phyloP scores from a whole-genome alignment of 53 echinoderm and acorn worm genomes.

The Echinometra lucunter region DNA sequence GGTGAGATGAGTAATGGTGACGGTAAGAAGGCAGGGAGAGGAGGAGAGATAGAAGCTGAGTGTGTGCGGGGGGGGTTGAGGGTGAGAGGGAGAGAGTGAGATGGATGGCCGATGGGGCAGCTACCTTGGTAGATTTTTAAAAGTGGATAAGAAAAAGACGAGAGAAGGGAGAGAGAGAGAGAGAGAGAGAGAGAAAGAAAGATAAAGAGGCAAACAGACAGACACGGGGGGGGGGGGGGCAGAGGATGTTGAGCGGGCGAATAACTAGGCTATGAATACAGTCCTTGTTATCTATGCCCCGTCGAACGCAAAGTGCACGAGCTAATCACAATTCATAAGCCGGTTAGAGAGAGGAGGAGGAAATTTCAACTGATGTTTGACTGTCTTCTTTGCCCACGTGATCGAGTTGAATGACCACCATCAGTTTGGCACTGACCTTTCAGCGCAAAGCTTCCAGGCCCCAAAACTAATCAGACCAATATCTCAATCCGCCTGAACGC shows the following conservation, averaged over 20 bases:
- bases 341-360: conserved; percentile 40
- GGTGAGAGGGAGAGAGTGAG: not conserved
- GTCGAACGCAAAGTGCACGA: conserved; percentile 66
- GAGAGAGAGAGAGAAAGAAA: not conserved
- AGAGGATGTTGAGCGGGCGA: conserved; percentile 5
- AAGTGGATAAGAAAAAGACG: not conserved
- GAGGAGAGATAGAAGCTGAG: not conserved
- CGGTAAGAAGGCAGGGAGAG: not conserved
- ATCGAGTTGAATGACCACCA: conserved; percentile 64
- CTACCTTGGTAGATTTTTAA: not conserved
- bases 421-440: conserved; percentile 60
- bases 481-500: conserved; percentile 11
- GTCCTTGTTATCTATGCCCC: conserved; percentile 66
- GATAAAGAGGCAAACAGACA: not conserved
- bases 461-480: conserved; percentile 10
- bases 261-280: conserved; percentile 71
- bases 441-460: not conserved
- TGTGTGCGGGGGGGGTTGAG: too few species aligned
- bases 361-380: conserved; percentile 47
- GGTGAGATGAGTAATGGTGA: not conserved
- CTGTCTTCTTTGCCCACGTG: conserved; percentile 41
- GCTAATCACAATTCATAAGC: conserved; percentile 66
- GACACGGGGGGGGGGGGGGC: conserved; percentile 36
- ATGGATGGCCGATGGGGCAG: not conserved
- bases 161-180: not conserved